Base-by-base conservation (phyloP, 2,113 vertebrate genomes). In the Leuciscus idus region DNA sequence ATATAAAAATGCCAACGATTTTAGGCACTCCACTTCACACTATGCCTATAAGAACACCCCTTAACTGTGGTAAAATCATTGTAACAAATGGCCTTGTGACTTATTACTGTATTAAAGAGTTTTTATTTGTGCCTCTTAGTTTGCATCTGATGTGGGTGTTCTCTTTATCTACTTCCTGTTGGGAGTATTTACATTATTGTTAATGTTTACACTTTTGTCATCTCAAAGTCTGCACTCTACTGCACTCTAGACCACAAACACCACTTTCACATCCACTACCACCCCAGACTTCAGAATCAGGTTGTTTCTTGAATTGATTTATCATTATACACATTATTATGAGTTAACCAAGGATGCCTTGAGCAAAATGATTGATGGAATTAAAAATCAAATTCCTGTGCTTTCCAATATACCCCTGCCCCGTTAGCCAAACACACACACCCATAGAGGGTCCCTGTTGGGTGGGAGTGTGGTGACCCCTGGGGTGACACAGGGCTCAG, bases 401-500 rank as follows among this genome's bases (percentile, higher is more conserved):
- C 75, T 59, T 85, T 6, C 7, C 59, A 19, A 43, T n/a, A 21
- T 43, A 21, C 30, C 80, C 17, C 17, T 2, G n/a, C 48, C 75
- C 33, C 39, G 33, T 50, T 77, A 36, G 61, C 79, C 52, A 73
- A 62, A 77, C 64, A 74, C 50, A 64, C 74, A 68, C 50, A 79
- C 66, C 50, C 33, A 76, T 33, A 55, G 17, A 36, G 30, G 61
- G 76, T 72, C 81, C 68, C 59, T 68, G 70, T 30, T 85, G 81
- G 52, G 66, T 81, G 57, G 84, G 66, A 78, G 73, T 48, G 21
- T n/a, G 57, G 26, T 91, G 89, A 92, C 89, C 90, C 87, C 57
- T 85, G 83, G 68, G 81, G 76, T 85, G 64, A 57, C 70, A 84
- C 82, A 28, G 75, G 85, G 81, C 85, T 87, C 84, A 48, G 52